Conservation (phyloP, 2,797 vertebrate species). For the Denticeps clupeoides region DNA sequence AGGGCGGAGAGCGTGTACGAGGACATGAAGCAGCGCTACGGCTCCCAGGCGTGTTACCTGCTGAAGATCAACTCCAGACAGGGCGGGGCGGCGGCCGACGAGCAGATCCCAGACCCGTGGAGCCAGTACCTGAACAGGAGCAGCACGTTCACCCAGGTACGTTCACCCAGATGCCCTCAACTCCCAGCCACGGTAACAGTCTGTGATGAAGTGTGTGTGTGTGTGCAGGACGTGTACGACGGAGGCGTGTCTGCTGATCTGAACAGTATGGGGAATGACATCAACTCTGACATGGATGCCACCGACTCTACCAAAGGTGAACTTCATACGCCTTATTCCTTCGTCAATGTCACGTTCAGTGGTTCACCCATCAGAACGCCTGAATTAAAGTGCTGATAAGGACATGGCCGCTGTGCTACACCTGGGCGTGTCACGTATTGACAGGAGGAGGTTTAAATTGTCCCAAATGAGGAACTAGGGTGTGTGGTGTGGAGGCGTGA, state of each 20-base stretch:
- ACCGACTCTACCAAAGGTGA: constrained; percentile 69
- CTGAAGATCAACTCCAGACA: constrained; percentile 89
- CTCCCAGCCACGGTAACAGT: not conserved
- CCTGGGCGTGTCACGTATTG: no score
- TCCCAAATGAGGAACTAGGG: no score
- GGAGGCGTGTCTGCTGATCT: constrained; percentile 56
- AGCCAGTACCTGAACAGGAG: constrained; percentile 95
- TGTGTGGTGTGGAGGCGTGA: no score
- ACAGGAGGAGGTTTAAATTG: no score
- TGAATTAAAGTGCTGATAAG: no score
- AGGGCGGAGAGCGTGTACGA: constrained; percentile 90
- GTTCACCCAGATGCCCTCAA: not conserved
- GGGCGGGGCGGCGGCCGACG: constrained; percentile 64
- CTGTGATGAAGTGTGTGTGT: not conserved
- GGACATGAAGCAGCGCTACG: constrained; percentile 95
- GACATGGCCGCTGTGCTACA: no score
- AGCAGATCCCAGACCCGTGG: constrained; percentile 98
- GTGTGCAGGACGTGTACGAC: constrained; percentile 66
- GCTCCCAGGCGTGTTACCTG: constrained; percentile 90
- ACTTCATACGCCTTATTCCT: no score
- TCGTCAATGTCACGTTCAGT: not conserved
- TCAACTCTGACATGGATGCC: constrained; percentile 54
- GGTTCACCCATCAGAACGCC: no score
- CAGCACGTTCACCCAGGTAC: no score
- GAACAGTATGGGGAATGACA: constrained; percentile 59